Percentiles rank a stretch among this genome's conserved stretches.
These are phyloP conservation scores for Lepus timidus DNA, from an alignment of 2,113 vertebrate genomes.

Conservation along the genomic window DNA sequence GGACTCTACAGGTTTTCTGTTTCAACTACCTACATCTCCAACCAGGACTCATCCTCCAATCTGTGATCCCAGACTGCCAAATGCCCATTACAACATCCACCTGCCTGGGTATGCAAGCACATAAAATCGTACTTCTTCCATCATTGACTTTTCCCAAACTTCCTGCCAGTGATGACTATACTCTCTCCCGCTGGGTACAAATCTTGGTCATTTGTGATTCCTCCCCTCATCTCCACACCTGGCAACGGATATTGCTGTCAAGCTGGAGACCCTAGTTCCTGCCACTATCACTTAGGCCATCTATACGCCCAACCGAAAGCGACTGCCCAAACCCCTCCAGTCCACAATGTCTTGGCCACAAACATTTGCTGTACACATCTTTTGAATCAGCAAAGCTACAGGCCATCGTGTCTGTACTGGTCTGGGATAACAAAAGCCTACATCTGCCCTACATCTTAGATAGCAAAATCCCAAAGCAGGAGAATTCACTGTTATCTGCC, in stretches of 20 bases:
- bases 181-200: not conserved
- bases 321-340: not conserved
- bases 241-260: not conserved
- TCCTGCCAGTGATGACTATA: not conserved
- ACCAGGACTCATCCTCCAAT: not conserved
- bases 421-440: not conserved
- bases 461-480: not conserved
- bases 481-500: not conserved
- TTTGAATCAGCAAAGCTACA: not conserved
- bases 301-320: not conserved
- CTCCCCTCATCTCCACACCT: constrained; percentile 2
- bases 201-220: not conserved
- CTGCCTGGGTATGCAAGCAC: not conserved
- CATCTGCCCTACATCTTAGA: not conserved
- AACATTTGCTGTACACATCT: not conserved
- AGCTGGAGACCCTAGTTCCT: not conserved
- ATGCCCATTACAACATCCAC: not conserved
- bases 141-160: constrained; percentile 32
- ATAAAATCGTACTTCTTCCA: constrained; percentile 48
- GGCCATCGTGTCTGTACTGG: not conserved
- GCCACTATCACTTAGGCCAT: not conserved
- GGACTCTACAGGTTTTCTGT: not conserved
- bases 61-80: constrained; percentile 15
- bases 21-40: constrained; percentile 11
- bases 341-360: not conserved